These are phyloP conservation scores for Centruroides vittatus DNA, from an alignment of 1,140 invertebrate species.

Conservation along the genomic window DNA sequence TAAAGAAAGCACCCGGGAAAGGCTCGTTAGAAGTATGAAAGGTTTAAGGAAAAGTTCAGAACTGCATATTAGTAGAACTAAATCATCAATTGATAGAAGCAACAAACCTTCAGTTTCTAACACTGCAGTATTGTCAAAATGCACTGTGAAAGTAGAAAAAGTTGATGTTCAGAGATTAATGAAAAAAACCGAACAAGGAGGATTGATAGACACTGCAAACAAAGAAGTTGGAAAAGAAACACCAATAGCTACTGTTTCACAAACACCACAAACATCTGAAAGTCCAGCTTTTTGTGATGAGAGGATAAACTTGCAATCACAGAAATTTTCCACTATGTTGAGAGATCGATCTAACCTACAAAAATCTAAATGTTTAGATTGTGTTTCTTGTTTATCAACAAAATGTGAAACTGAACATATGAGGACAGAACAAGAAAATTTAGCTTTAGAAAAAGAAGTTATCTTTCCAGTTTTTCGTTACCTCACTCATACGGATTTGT, in stretches of 20 bases:
- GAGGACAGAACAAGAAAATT: slow-evolving; percentile 14
- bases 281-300: no score
- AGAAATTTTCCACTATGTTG: slow-evolving; percentile 7
- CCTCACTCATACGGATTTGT: slow-evolving; percentile 53
- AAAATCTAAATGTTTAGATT: slow-evolving; percentile 35
- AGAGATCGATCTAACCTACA: slow-evolving; percentile 14
- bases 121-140: neutral
- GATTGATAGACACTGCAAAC: neutral
- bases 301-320: neutral
- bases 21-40: slow-evolving; percentile 17
- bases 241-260: no score
- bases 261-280: no score
- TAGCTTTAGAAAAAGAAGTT: slow-evolving; percentile 32
- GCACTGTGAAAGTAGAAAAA: neutral
- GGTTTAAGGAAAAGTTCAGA: slow-evolving; percentile 15
- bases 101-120: slow-evolving; percentile 1
- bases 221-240: neutral
- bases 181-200: neutral
- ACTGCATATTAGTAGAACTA: neutral
- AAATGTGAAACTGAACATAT: slow-evolving; percentile 18
- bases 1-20: slow-evolving; percentile 15
- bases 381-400: slow-evolving; percentile 15
- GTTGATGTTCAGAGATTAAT: neutral
- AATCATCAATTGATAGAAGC: neutral
- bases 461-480: slow-evolving; percentile 58